phyloP scores from a whole-genome alignment of 2,888 invertebrate genomes.

The Pogonocherus hispidulus region DNA sequence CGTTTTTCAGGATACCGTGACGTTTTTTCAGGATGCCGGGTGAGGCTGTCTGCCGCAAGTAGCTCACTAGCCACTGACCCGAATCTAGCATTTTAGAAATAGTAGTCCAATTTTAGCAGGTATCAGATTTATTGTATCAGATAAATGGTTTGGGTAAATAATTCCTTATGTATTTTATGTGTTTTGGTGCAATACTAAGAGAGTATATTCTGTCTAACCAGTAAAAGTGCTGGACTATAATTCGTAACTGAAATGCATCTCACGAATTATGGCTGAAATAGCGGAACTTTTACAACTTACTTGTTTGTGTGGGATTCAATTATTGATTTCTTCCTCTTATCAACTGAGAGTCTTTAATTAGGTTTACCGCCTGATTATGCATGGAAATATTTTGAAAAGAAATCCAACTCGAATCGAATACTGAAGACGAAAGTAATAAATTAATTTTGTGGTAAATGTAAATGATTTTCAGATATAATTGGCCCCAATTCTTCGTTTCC shows the following conservation, averaged over 20 bases:
- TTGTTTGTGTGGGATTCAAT: slow-evolving; percentile 28
- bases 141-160: too few relatives aligned
- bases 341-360: slow-evolving; percentile 23
- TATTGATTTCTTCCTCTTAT: slow-evolving; percentile 27
- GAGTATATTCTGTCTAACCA: too few relatives aligned
- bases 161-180: too few relatives aligned
- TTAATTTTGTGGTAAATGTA: not conserved
- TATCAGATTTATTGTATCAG: too few relatives aligned
- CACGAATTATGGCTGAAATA: slow-evolving; percentile 13
- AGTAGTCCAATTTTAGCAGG: too few relatives aligned
- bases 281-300: slow-evolving; percentile 19
- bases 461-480: slow-evolving; percentile 6
- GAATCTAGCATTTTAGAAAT: too few relatives aligned
- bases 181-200: too few relatives aligned
- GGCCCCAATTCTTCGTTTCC: not conserved
- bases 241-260: slow-evolving; percentile 21
- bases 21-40: too few relatives aligned
- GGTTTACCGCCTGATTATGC: not conserved
- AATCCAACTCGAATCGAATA: not conserved
- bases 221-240: not conserved
- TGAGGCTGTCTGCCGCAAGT: too few relatives aligned
- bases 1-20: too few relatives aligned
- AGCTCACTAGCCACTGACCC: too few relatives aligned
- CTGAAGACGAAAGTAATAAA: not conserved
- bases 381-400: not conserved